These are phyloP conservation scores for Leucoraja ocellata DNA, from an alignment of 2,797 vertebrate species.

Conservation along the genomic window DNA sequence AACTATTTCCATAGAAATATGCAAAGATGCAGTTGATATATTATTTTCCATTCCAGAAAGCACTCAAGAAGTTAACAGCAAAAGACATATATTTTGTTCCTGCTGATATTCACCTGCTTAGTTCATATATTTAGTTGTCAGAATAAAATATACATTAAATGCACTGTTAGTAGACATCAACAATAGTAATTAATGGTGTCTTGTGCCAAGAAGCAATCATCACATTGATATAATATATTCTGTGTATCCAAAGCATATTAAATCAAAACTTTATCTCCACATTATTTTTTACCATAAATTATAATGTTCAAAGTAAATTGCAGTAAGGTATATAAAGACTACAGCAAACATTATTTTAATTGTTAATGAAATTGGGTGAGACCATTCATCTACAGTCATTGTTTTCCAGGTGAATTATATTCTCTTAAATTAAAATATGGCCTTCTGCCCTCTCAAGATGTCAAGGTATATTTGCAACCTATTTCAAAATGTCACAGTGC, in stretches of 20 bases:
- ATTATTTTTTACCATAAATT: not conserved
- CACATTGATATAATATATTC: not conserved
- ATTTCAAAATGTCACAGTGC: not conserved
- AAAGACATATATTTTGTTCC: not conserved
- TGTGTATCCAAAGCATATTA: not conserved
- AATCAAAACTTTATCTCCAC: constrained; percentile 20
- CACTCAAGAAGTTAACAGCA: not conserved
- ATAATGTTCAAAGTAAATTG: constrained; percentile 23
- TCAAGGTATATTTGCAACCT: not conserved
- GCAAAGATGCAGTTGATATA: not conserved
- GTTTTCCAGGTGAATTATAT: not conserved
- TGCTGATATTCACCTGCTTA: not conserved
- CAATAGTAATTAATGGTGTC: not conserved
- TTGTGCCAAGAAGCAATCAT: not conserved
- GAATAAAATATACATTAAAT: not conserved
- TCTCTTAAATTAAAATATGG: not conserved
- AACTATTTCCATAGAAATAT: not conserved
- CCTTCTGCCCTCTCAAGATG: not conserved
- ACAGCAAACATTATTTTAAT: not conserved
- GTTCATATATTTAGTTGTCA: not conserved
- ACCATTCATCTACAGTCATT: not conserved
- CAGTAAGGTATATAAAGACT: not conserved
- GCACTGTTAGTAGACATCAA: not conserved
- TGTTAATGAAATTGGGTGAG: constrained; percentile 1
- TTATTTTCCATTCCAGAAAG: not conserved